These are phyloP conservation scores for Hypsopygia costalis DNA, from an alignment of 2,888 invertebrate genomes.

Conservation along the genomic window DNA sequence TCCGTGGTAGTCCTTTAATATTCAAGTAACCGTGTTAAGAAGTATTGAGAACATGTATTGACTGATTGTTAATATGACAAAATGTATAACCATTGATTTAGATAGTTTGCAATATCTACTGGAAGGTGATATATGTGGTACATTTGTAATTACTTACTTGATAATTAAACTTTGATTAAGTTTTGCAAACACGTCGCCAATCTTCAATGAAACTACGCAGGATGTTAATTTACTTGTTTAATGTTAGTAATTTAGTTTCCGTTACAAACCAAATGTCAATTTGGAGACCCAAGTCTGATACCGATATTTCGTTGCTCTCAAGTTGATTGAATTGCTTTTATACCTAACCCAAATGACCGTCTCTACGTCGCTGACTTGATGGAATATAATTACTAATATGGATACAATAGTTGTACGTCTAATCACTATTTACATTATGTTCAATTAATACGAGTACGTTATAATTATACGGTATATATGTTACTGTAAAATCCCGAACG, in stretches of 20 bases:
- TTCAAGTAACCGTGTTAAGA: too few relatives aligned
- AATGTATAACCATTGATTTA: too few relatives aligned
- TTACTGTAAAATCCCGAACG: too few relatives aligned
- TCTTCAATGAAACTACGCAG: background rate
- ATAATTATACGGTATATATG: too few relatives aligned
- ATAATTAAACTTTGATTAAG: background rate
- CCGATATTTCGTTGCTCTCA: constrained; percentile 11
- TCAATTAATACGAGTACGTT: too few relatives aligned
- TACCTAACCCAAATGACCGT: constrained; percentile 4
- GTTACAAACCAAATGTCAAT: constrained; percentile 8
- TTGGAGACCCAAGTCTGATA: constrained; percentile 6
- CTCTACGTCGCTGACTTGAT: background rate
- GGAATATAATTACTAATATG: background rate
- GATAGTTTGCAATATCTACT: too few relatives aligned
- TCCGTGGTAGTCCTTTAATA: too few relatives aligned
- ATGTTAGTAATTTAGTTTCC: constrained; percentile 2
- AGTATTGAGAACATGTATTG: too few relatives aligned
- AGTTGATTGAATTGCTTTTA: constrained; percentile 11
- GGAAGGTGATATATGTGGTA: too few relatives aligned
- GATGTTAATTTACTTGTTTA: constrained; percentile 5
- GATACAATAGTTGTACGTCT: too few relatives aligned
- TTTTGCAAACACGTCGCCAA: background rate
- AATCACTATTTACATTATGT: too few relatives aligned
- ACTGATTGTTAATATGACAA: too few relatives aligned
- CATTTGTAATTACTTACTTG: background rate